phyloP scores from a whole-genome alignment of 2,113 vertebrate species.

The Corythoichthys intestinalis region DNA sequence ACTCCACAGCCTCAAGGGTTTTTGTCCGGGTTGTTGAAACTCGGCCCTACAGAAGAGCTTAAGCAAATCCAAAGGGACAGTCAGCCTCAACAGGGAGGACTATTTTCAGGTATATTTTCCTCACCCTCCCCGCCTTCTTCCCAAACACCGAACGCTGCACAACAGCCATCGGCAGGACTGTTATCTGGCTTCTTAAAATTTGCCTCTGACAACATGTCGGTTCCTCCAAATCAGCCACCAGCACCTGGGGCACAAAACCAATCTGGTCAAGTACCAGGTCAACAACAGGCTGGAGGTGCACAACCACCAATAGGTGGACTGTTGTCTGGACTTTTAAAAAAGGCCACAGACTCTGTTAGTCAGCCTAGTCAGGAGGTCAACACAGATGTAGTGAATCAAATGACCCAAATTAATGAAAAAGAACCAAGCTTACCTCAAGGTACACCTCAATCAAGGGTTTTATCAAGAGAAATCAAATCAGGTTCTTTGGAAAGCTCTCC shows the following conservation, averaged over 20 bases:
- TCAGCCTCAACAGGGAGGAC: slow-evolving; percentile 61
- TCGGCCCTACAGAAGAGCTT: slow-evolving; percentile 68
- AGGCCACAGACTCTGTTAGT: slow-evolving; percentile 56
- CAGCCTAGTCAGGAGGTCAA: slow-evolving; percentile 27
- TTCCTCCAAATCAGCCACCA: slow-evolving; percentile 36
- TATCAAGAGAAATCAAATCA: slow-evolving; percentile 26
- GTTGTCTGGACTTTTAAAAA: slow-evolving; percentile 65
- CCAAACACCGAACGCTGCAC: slow-evolving; percentile 31
- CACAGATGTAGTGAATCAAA: slow-evolving; percentile 18
- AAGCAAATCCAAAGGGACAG: slow-evolving; percentile 38
- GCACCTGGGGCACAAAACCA: slow-evolving; percentile 18
- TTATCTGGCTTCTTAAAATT: slow-evolving; percentile 69
- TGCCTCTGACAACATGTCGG: slow-evolving; percentile 50
- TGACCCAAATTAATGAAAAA: slow-evolving; percentile 21
- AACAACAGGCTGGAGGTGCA: slow-evolving; percentile 29
- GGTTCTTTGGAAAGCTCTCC: slow-evolving; percentile 23
- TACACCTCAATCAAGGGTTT: slow-evolving; percentile 23
- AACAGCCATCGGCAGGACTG: slow-evolving; percentile 55
- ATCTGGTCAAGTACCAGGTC: slow-evolving; percentile 26
- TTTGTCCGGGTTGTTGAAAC: slow-evolving; percentile 66
- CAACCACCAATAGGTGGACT: slow-evolving; percentile 43
- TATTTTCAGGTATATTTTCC: slow-evolving; percentile 72
- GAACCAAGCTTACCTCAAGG: slow-evolving; percentile 22
- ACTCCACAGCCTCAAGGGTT: slow-evolving; percentile 47
- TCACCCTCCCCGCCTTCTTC: slow-evolving; percentile 36